Evolutionary conservation across 30 jellyfish, hydroid and myxozoan species (phyloP), one percentile per base, ranked within the genome.

Genomic region (Pelagia noctiluca): DNA sequence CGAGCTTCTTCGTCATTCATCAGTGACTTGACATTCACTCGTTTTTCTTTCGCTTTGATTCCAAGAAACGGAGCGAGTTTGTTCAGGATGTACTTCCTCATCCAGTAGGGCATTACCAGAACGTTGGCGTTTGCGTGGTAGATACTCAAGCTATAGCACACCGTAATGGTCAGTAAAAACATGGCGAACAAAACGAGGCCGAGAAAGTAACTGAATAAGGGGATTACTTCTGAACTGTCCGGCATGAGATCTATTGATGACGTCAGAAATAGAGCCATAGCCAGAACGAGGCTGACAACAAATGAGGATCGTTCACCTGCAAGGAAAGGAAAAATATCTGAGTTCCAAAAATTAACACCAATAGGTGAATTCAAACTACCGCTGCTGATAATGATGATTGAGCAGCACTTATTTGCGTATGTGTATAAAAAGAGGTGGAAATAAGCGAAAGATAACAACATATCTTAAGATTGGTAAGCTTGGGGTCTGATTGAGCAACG

Each of bases 151-250:
- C 92, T 72, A 89, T 88, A 94, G 82, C 99, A 94, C 82, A 94
- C 84, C 18, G 96, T 74, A n/a, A 94, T 76, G 23, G 89, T 78
- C 13, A 94, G 80, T 19, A 94, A 73, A 50, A 84, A 84, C 91
- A 94, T 83, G 37, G 87, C 91, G 35, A 88, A 46, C 18, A 94
- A 86, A 2, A 80, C 89, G 12, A 94, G 71, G 31, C 95, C 96
- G 23, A 85, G 89, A 48, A 94, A 94, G 31, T 83, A 82, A 47
- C 97, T 75, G 78, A 79, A 94, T 69, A 94, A 38, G 3, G 99
- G 99, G 24, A 94, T 88, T 48, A 94, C 92, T 67, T 94, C 96
- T 25, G 99, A 94, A 42, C 99, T 89, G 90, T 96, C 96, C 18
- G 99, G 97, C 96, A 94, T 71, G 24, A 96, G 64, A n/a, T 82